phyloP scores from a whole-genome alignment of 2,113 vertebrate genomes.

The Channa argus region DNA sequence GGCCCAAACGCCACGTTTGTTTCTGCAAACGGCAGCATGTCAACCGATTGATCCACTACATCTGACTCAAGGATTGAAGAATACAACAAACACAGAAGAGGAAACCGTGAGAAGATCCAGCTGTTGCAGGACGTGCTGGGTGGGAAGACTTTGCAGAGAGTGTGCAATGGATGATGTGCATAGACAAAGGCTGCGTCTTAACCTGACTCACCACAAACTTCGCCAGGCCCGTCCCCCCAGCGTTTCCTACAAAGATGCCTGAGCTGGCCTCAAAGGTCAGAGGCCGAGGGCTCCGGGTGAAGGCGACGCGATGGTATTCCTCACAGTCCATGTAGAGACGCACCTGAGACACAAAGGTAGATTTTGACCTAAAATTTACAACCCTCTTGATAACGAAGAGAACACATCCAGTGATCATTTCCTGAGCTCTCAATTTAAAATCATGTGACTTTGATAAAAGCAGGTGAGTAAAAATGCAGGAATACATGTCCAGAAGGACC shows the following conservation, averaged over 20 bases:
- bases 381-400: no score
- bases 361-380: background rate
- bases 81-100: background rate
- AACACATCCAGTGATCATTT: no score
- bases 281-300: conserved; percentile 82
- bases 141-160: background rate
- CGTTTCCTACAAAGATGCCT: conserved; percentile 94
- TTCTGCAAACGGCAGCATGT: background rate
- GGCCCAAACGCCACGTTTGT: conserved; percentile 34
- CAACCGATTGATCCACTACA: conserved; percentile 19
- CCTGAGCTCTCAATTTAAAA: no score
- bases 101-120: background rate
- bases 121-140: background rate
- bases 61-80: background rate
- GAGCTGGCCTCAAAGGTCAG: conserved; percentile 90
- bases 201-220: conserved; percentile 90
- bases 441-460: no score
- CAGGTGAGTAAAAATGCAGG: no score
- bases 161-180: background rate
- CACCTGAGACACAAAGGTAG: conserved; percentile 57
- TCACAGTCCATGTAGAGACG: conserved; percentile 93
- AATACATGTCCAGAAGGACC: no score
- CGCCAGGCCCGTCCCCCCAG: conserved; percentile 89
- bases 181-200: background rate
- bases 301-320: conserved; percentile 85